phyloP scores from a whole-genome alignment of 2,888 invertebrate genomes.

The Tholera decimalis region DNA sequence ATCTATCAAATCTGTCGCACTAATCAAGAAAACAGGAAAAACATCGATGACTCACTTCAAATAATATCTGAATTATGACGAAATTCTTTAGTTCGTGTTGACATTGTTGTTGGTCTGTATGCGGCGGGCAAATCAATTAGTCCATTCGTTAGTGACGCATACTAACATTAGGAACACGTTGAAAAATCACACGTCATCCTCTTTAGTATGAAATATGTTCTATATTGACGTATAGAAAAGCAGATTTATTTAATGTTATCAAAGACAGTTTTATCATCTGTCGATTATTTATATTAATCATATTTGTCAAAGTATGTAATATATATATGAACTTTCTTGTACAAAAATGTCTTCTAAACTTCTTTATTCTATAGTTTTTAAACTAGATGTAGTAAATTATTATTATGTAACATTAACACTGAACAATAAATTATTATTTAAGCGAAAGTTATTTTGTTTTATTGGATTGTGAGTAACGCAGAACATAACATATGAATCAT shows the following conservation, averaged over 20 bases:
- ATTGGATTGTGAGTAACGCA: conserved; percentile 36
- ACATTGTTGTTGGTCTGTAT: conserved; percentile 25
- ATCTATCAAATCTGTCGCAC: background rate
- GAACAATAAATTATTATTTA: conserved; percentile 58
- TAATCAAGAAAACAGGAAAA: background rate
- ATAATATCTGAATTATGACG: conserved; percentile 1
- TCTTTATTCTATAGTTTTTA: conserved; percentile 36
- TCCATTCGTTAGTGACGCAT: conserved; percentile 27
- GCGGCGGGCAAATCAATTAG: conserved; percentile 14
- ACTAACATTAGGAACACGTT: background rate
- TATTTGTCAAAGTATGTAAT: conserved; percentile 19
- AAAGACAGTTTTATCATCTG: background rate
- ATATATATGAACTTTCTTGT: conserved; percentile 41
- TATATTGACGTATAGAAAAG: background rate
- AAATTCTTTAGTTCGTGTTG: background rate
- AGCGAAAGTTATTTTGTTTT: conserved; percentile 52
- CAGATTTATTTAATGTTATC: conserved; percentile 33
- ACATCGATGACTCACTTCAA: conserved; percentile 19
- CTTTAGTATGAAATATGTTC: conserved; percentile 8
- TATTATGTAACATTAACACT: conserved; percentile 60
- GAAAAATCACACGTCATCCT: conserved; percentile 14
- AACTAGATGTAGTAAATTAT: conserved; percentile 63
- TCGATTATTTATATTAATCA: conserved; percentile 11
- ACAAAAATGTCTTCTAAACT: conserved; percentile 52
- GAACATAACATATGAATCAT: conserved; percentile 51